A percentile compares a stretch with the other conserved stretches of the same genome.
Conservation (phyloP, 2,113 vertebrate genomes). For the Colaptes auratus region DNA sequence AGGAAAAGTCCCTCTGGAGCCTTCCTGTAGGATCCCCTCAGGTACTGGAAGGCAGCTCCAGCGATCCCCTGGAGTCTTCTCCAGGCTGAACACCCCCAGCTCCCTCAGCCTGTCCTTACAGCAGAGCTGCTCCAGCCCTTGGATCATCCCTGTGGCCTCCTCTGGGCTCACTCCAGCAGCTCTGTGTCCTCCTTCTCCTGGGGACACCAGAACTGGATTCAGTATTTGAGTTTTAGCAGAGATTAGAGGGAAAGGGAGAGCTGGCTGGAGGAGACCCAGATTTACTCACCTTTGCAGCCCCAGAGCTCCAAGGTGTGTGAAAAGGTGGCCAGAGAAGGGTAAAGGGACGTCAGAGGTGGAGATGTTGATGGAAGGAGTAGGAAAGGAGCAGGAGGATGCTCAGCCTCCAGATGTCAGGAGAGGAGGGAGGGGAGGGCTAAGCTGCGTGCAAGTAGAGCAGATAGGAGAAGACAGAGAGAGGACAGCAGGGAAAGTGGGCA, state of each 20-base stretch:
- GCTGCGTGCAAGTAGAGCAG: background rate
- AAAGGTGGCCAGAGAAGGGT: background rate
- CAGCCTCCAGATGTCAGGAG: background rate
- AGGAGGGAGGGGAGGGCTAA: background rate
- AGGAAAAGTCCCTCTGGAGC: too few relatives aligned
- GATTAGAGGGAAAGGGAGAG: background rate
- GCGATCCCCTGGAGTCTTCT: too few relatives aligned
- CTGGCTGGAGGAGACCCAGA: background rate
- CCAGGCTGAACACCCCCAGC: too few relatives aligned
- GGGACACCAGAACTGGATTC: too few relatives aligned
- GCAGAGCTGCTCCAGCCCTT: too few relatives aligned
- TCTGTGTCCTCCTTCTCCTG: too few relatives aligned
- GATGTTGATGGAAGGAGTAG: background rate
- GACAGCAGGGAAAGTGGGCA: background rate
- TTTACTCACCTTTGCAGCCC: background rate
- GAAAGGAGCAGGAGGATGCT: background rate
- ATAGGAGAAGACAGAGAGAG: background rate
- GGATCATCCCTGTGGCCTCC: too few relatives aligned
- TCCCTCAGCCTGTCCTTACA: too few relatives aligned
- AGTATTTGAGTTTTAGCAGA: background rate
- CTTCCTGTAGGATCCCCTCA: too few relatives aligned
- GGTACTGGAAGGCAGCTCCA: too few relatives aligned
- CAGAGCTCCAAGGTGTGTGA: background rate
- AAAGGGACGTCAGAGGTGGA: background rate
- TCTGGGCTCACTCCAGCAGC: too few relatives aligned